Percentiles rank a stretch among this genome's conserved stretches.
Conservation (phyloP, 2,113 vertebrate genomes). For the Eleginops maclovinus region DNA sequence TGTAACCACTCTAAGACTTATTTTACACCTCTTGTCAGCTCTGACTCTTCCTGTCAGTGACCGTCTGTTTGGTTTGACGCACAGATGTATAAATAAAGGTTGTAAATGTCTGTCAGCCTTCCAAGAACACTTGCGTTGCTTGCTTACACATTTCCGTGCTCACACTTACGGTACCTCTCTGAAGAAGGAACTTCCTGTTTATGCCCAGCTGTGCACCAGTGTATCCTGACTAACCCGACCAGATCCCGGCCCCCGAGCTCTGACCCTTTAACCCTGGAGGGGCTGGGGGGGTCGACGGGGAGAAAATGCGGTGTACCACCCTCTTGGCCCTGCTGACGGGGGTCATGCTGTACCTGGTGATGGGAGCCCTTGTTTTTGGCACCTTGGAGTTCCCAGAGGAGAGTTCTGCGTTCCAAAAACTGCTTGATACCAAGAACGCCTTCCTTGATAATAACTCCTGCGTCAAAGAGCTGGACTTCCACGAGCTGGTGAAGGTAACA, state of each 20-base stretch:
- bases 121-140: conserved; percentile 48
- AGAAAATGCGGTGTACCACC: conserved; percentile 88
- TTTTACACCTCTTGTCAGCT: neutral
- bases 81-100: conserved; percentile 39
- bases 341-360: conserved; percentile 89
- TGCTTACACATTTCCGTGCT: conserved; percentile 35
- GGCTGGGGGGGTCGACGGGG: conserved; percentile 37
- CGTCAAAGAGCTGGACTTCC: conserved; percentile 79
- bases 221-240: conserved; percentile 61
- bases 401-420: conserved; percentile 69
- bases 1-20: neutral
- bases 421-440: conserved; percentile 66
- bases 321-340: conserved; percentile 86
- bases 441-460: conserved; percentile 87
- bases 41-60: conserved; percentile 30
- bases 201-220: conserved; percentile 55
- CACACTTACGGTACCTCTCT: conserved; percentile 21
- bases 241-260: conserved; percentile 51
- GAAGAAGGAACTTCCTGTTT: conserved; percentile 78
- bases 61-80: conserved; percentile 29
- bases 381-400: conserved; percentile 87
- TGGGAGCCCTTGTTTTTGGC: conserved; percentile 89
- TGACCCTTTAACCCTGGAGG: conserved; percentile 59
- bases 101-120: conserved; percentile 32
- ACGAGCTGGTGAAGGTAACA: conserved; percentile 85